Evolutionary conservation across 2,888 invertebrate genomes (phyloP).

Genomic region (Erannis defoliaria): DNA sequence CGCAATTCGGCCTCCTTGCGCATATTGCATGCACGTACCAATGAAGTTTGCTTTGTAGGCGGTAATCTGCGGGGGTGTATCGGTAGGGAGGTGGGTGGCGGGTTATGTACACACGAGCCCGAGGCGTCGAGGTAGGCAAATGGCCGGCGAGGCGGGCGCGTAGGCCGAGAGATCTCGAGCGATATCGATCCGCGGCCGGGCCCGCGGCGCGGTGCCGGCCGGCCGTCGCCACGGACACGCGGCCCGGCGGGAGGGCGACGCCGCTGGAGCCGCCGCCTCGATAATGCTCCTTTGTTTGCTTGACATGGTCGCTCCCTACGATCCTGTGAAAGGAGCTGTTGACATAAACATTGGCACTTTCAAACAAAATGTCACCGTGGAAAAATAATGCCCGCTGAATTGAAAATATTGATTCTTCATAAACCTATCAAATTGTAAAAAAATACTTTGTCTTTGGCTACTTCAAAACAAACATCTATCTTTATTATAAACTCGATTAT

Average conservation of each 20-base stretch:
- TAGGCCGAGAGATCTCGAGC: constrained; percentile 84
- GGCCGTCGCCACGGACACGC: constrained; percentile 78
- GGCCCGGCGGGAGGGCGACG: constrained; percentile 74
- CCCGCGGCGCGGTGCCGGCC: constrained; percentile 53
- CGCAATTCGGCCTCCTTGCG: constrained; percentile 85
- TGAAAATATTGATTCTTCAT: background rate
- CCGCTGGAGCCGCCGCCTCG: constrained; percentile 71
- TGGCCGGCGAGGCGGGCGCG: constrained; percentile 83
- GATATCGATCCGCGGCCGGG: constrained; percentile 83
- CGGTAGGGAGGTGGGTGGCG: constrained; percentile 78
- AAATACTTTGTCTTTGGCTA: background rate
- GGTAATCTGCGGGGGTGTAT: constrained; percentile 85
- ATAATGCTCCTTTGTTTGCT: constrained; percentile 85
- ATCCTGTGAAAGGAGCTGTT: constrained; percentile 52
- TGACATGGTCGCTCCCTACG: constrained; percentile 56
- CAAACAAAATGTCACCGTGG: constrained; percentile 20
- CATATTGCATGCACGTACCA: constrained; percentile 87
- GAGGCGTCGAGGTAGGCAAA: constrained; percentile 87
- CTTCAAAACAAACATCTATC: background rate
- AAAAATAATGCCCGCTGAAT: background rate
- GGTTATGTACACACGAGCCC: constrained; percentile 85
- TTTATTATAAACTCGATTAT: background rate
- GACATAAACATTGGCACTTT: constrained; percentile 51
- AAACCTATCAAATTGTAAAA: background rate
- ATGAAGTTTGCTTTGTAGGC: constrained; percentile 87